These are phyloP conservation scores for Prionace glauca DNA, from an alignment of 2,797 vertebrate genomes.

Conservation along the genomic window DNA sequence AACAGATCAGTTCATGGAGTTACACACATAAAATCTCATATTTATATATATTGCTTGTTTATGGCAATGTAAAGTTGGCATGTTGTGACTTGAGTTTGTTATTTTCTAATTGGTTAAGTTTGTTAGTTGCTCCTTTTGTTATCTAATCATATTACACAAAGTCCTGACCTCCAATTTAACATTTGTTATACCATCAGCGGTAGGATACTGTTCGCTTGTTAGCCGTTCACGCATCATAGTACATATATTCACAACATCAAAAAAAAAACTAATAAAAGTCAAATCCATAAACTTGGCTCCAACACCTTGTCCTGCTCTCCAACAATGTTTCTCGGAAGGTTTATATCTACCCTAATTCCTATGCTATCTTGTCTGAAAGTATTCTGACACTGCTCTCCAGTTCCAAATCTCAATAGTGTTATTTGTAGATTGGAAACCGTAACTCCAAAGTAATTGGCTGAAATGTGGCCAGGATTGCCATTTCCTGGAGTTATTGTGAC, in stretches of 20 bases:
- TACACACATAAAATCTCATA: neutral
- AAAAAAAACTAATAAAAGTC: neutral
- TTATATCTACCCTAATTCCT: neutral
- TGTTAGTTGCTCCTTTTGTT: neutral
- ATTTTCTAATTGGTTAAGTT: neutral
- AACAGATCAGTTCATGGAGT: constrained; percentile 33
- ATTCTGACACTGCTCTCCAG: neutral
- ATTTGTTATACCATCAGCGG: neutral
- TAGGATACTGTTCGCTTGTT: neutral
- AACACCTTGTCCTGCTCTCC: neutral
- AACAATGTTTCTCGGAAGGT: no score
- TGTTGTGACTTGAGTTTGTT: neutral
- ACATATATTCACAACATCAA: neutral
- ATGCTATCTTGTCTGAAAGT: neutral
- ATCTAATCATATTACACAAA: neutral
- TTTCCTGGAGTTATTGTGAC: neutral
- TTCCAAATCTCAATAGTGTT: neutral
- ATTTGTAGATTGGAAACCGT: neutral
- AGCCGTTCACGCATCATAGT: no score
- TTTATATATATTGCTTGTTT: neutral
- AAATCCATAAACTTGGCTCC: neutral
- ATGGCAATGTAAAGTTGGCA: neutral
- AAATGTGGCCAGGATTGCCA: neutral
- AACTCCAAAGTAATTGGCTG: neutral
- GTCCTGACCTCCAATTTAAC: neutral